phyloP scores from a whole-genome alignment of 2,797 vertebrate species.

The Enteromius radiatus region DNA sequence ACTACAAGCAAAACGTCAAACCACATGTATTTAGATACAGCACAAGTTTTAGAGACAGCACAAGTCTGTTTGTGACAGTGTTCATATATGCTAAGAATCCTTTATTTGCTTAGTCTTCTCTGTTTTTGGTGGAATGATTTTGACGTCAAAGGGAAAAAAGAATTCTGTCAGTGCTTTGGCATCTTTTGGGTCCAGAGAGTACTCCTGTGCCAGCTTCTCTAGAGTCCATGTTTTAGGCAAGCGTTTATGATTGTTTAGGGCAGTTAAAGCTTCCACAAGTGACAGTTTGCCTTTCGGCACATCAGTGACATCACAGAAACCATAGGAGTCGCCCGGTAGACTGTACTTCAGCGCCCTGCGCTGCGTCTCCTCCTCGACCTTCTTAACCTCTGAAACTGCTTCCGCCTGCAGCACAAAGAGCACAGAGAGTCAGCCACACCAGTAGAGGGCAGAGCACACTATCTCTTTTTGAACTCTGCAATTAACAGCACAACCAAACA shows the following conservation, averaged over 20 bases:
- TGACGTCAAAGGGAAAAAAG: slow-evolving; percentile 87
- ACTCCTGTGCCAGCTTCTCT: slow-evolving; percentile 88
- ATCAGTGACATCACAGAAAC: slow-evolving; percentile 72
- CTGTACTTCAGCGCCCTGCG: slow-evolving; percentile 77
- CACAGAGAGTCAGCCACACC: neutral
- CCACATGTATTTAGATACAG: neutral
- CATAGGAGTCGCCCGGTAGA: slow-evolving; percentile 61
- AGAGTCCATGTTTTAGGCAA: slow-evolving; percentile 85
- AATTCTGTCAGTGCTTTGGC: slow-evolving; percentile 82
- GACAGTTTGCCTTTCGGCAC: slow-evolving; percentile 90
- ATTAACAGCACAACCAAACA: neutral
- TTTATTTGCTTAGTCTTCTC: slow-evolving; percentile 74
- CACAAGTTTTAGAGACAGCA: neutral
- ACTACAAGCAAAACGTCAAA: slow-evolving; percentile 11
- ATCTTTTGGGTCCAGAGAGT: slow-evolving; percentile 84
- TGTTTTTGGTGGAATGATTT: slow-evolving; percentile 75
- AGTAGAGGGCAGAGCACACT: neutral
- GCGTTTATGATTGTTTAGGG: slow-evolving; percentile 85
- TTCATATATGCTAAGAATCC: slow-evolving; percentile 65
- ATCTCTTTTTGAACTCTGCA: neutral
- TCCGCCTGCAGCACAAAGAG: slow-evolving; percentile 39
- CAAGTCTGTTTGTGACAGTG: neutral
- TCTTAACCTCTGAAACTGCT: neutral
- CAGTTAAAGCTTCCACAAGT: slow-evolving; percentile 84
- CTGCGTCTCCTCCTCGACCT: neutral